A percentile compares a stretch with the other conserved stretches of the same genome.
These are phyloP conservation scores for Venturia canescens DNA, from an alignment of 1,140 invertebrate species.

Conservation along the genomic window DNA sequence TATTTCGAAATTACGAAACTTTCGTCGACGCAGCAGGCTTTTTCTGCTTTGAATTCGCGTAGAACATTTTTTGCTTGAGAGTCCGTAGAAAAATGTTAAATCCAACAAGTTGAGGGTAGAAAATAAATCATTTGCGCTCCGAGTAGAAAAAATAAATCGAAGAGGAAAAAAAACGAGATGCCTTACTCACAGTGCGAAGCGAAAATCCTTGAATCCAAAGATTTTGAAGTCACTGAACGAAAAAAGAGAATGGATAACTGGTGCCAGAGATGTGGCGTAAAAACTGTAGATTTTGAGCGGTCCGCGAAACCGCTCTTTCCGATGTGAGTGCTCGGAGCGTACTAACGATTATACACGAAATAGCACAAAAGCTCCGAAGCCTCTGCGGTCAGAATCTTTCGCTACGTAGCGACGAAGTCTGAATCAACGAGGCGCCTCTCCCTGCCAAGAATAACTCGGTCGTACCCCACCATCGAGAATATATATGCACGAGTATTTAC, in stretches of 20 bases:
- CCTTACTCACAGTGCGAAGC: background rate
- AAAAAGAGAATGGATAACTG: background rate
- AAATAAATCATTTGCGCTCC: too few species aligned
- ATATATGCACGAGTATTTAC: background rate
- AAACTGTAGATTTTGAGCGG: slow-evolving; percentile 39
- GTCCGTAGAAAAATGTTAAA: too few species aligned
- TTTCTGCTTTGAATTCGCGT: too few species aligned
- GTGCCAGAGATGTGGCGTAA: background rate
- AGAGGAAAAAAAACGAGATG: too few species aligned
- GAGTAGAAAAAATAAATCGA: too few species aligned
- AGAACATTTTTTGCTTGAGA: too few species aligned
- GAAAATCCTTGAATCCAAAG: background rate
- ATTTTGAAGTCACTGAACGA: background rate
- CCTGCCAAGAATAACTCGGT: slow-evolving; percentile 72
- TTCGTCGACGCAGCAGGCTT: too few species aligned
- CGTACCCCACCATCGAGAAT: slow-evolving; percentile 58
- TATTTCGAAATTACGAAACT: background rate
- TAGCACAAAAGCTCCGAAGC: slow-evolving; percentile 64
- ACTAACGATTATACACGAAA: slow-evolving; percentile 54
- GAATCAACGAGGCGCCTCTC: slow-evolving; percentile 61
- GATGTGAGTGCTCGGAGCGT: slow-evolving; percentile 46
- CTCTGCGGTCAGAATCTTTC: slow-evolving; percentile 53
- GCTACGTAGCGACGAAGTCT: slow-evolving; percentile 15
- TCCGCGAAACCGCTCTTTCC: slow-evolving; percentile 52
- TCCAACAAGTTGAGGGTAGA: too few species aligned